Evolutionary conservation across 2,888 invertebrate species (phyloP).

Genomic region (Drosophila seclusa): DNA sequence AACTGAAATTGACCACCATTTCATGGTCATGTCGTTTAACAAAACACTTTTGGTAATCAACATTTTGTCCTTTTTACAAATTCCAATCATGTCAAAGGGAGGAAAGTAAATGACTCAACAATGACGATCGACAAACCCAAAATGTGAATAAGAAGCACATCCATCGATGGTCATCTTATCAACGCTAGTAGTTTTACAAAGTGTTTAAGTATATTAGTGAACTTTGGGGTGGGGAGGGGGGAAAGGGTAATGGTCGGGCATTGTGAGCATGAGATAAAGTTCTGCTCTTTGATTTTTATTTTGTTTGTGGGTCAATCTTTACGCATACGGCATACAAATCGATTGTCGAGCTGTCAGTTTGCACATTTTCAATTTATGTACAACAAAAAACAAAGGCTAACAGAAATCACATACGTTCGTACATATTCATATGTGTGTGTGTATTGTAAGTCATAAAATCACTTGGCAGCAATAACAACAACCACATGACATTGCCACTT

Average conservation of each 20-base stretch:
- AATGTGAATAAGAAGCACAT: constrained; percentile 28
- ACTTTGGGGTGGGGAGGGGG: not conserved
- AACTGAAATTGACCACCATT: not conserved
- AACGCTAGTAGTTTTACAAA: constrained; percentile 47
- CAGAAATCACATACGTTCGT: constrained; percentile 12
- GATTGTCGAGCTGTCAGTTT: constrained; percentile 54
- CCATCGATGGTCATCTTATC: constrained; percentile 31
- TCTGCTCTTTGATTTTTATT: constrained; percentile 21
- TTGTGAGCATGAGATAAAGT: constrained; percentile 44
- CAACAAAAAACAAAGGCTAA: constrained; percentile 34
- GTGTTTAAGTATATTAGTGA: constrained; percentile 65
- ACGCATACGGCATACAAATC: constrained; percentile 72
- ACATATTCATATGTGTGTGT: constrained; percentile 4
- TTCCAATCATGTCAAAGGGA: constrained; percentile 53
- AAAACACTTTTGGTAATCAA: constrained; percentile 28
- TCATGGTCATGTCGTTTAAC: constrained; percentile 20
- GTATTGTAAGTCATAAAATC: constrained; percentile 67
- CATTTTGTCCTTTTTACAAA: constrained; percentile 27
- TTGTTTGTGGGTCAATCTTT: constrained; percentile 36
- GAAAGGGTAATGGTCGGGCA: not conserved
- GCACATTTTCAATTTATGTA: constrained; percentile 64
- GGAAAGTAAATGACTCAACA: constrained; percentile 24
- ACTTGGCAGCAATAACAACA: constrained; percentile 30
- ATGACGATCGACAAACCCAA: constrained; percentile 36
- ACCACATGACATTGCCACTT: constrained; percentile 38